Base-by-base conservation (phyloP, 2,113 vertebrate genomes). In the Theropithecus gelada region DNA sequence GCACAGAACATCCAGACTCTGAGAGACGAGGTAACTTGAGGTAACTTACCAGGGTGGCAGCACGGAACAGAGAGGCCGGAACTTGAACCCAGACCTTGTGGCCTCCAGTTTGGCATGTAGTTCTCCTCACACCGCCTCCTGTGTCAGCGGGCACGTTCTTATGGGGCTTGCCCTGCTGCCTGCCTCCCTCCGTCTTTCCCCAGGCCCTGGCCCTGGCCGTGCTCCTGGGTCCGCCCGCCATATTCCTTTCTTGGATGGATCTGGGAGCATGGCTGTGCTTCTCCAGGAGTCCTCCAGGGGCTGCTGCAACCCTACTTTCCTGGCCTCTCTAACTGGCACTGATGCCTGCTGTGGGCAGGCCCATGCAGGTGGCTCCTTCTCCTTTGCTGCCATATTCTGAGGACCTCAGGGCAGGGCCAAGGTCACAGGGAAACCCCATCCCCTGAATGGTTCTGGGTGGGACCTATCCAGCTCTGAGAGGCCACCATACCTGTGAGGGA, bases 71-170 rank as follows among this genome's bases (percentile, higher is more conserved):
- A 43, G 27, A 70, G 81, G 18, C 38, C 14, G 30, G 11, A 14
- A 64, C 50, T 18, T 20, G 59, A 81, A 35, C 70, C 8, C 18
- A 50, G 22, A 8, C 5, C 0, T 11, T 2, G 16, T 57, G 78
- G 45, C 64, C 76, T 57, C 40, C 22, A 61, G 35, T 73, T n/a
- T 22, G 2, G 0, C 0, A 5, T 80, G 35, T 5, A 43, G 16
- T 79, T 75, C 55, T 50, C 70, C 25, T 55, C 23, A n/a, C 13
- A 8, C 23, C 4, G 7, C 2, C 38, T 73, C 18, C 0, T 14
- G 18, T 0, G 8, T 32, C 1, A 85, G 48, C 20, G 14, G 30
- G 66, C 40, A 25, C 4, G 3, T 12, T 25, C n/a, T 23, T 13
- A 20, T 22, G 40, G 70, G 11, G 35, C n/a, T 50, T 6, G 1